A percentile compares a stretch with the other conserved stretches of the same genome.
Conservation (phyloP, 2,888 invertebrate species). For the Apodemia hepburni region DNA sequence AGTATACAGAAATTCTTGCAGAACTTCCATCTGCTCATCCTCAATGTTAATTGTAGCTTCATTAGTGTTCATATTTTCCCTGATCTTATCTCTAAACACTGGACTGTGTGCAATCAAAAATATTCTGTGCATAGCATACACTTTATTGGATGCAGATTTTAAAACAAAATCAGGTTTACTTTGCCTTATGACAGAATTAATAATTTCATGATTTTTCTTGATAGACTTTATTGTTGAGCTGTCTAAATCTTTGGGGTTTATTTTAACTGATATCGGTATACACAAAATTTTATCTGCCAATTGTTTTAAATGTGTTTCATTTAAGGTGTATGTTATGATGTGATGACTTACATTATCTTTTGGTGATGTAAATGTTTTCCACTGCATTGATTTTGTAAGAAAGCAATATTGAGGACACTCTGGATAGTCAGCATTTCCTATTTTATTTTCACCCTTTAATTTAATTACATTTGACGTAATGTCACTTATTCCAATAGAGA, state of each 20-base stretch:
- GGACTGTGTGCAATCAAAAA: conserved; percentile 56
- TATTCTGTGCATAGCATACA: conserved; percentile 53
- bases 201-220: conserved; percentile 42
- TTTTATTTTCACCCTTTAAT: conserved; percentile 7
- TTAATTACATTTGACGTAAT: conserved; percentile 37
- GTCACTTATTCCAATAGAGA: conserved; percentile 42
- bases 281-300: conserved; percentile 40
- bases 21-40: conserved; percentile 52
- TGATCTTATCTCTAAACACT: conserved; percentile 45
- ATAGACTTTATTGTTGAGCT: conserved; percentile 25
- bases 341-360: conserved; percentile 46
- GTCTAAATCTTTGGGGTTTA: conserved; percentile 35
- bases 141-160: conserved; percentile 42
- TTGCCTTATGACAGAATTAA: conserved; percentile 12
- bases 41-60: conserved; percentile 43
- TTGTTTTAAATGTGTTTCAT: conserved; percentile 34
- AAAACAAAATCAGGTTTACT: conserved; percentile 46
- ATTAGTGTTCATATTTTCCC: conserved; percentile 34
- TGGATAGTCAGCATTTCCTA: conserved; percentile 19
- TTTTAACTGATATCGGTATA: conserved; percentile 48
- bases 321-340: conserved; percentile 51
- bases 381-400: conserved; percentile 30
- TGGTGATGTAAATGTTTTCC: conserved; percentile 42
- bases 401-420: conserved; percentile 4
- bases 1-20: conserved; percentile 57